phyloP scores from a whole-genome alignment of 2,888 invertebrate genomes.

The Calameuta filiformis region DNA sequence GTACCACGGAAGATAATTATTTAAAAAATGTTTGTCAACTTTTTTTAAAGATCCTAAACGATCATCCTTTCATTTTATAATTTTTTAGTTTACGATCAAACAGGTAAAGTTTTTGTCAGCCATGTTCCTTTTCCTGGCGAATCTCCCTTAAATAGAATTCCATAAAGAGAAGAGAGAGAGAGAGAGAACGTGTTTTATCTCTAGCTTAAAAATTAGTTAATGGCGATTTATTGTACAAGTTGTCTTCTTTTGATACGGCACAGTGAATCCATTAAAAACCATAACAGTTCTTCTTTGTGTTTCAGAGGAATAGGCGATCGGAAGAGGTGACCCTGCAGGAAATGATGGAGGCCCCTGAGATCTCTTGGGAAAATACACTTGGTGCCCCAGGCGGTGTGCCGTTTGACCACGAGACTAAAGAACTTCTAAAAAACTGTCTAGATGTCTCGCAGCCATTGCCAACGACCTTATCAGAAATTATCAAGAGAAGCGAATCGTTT shows the following conservation, averaged over 20 bases:
- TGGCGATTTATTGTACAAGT: too few relatives aligned
- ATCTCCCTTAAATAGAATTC: too few relatives aligned
- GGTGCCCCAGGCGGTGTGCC: constrained; percentile 57
- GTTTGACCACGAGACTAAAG: constrained; percentile 57
- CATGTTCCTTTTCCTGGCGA: too few relatives aligned
- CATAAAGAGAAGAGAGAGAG: too few relatives aligned
- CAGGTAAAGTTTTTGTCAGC: too few relatives aligned
- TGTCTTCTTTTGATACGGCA: too few relatives aligned
- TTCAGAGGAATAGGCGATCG: constrained; percentile 30
- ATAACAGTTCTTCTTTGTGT: too few relatives aligned
- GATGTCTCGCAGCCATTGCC: constrained; percentile 46
- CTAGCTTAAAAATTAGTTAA: too few relatives aligned
- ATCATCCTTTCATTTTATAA: not conserved
- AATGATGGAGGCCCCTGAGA: constrained; percentile 53
- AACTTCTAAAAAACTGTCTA: constrained; percentile 49
- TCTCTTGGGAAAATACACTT: constrained; percentile 59
- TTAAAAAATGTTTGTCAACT: constrained; percentile 30
- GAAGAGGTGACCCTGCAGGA: constrained; percentile 35
- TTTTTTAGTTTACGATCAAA: too few relatives aligned
- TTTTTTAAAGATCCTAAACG: not conserved
- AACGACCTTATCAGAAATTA: constrained; percentile 49
- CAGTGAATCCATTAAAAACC: too few relatives aligned
- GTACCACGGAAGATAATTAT: constrained; percentile 6
- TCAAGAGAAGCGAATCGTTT: constrained; percentile 60
- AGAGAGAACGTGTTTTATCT: too few relatives aligned